These are phyloP conservation scores for Girardia tigrina DNA, from an alignment of 2,888 invertebrate genomes.

Conservation along the genomic window DNA sequence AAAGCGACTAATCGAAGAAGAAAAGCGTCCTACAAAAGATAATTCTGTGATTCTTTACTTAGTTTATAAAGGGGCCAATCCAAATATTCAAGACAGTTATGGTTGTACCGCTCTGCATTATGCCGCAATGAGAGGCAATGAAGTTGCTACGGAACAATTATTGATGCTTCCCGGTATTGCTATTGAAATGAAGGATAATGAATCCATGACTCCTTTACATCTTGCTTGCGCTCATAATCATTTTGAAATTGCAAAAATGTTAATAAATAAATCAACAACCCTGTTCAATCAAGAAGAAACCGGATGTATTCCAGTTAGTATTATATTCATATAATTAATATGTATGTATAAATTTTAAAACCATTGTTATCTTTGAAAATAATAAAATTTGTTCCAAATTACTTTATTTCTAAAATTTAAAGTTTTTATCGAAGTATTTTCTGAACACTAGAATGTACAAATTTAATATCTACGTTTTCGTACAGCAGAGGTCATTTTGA, in stretches of 20 bases:
- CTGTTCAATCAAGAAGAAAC: conserved; percentile 53
- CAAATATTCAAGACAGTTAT: conserved; percentile 58
- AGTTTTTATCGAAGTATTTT: no score
- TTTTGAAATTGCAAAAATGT: conserved; percentile 42
- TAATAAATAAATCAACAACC: conserved; percentile 59
- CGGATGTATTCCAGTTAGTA: conserved; percentile 38
- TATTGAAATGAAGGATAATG: conserved; percentile 61
- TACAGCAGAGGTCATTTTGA: no score
- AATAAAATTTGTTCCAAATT: no score
- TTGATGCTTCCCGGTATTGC: conserved; percentile 54
- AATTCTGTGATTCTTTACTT: conserved; percentile 36
- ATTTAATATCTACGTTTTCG: no score
- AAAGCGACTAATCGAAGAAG: conserved; percentile 26
- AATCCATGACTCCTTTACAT: conserved; percentile 60
- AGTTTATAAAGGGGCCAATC: conserved; percentile 53
- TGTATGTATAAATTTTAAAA: no score
- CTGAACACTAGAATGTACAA: no score
- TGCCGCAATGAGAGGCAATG: conserved; percentile 63
- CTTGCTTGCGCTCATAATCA: conserved; percentile 50
- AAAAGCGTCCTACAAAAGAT: conserved; percentile 23
- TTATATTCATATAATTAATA: background rate
- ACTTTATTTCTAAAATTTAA: no score
- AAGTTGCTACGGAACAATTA: conserved; percentile 60
- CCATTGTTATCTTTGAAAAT: no score
- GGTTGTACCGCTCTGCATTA: conserved; percentile 63